Conservation (phyloP, 2,888 invertebrate genomes). For the Apodemia hepburni region DNA sequence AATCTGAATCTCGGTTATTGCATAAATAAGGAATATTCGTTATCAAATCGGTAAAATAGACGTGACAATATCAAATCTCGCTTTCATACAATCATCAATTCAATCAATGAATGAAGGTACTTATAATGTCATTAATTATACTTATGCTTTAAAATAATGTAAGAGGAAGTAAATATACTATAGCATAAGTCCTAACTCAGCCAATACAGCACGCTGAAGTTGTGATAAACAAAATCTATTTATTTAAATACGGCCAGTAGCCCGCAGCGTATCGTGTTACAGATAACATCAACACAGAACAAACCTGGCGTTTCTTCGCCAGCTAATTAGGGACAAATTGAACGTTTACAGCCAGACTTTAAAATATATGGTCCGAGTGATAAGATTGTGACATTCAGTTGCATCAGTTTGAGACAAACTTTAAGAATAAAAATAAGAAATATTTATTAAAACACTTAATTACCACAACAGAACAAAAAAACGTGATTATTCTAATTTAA, state of each 20-base stretch:
- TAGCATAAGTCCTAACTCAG: constrained; percentile 3
- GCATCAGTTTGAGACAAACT: not conserved
- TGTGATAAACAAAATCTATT: constrained; percentile 26
- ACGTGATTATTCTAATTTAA: too few relatives aligned
- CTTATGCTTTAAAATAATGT: not conserved
- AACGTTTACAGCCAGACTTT: constrained; percentile 55
- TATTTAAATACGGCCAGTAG: constrained; percentile 13
- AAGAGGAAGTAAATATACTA: not conserved
- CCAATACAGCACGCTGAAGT: constrained; percentile 9
- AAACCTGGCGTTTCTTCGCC: constrained; percentile 51
- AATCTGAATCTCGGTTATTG: too few relatives aligned
- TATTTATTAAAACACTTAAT: too few relatives aligned
- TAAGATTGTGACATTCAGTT: not conserved
- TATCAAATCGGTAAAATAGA: not conserved
- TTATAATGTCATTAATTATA: not conserved
- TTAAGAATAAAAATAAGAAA: too few relatives aligned
- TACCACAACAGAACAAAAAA: too few relatives aligned
- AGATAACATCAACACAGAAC: constrained; percentile 48
- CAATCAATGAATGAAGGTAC: not conserved
- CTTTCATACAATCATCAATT: not conserved
- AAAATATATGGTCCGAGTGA: constrained; percentile 4
- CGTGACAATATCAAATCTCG: not conserved
- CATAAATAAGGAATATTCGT: too few relatives aligned
- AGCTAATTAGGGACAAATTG: constrained; percentile 68
- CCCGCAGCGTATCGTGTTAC: constrained; percentile 43